These are phyloP conservation scores for Florisuga fusca DNA, from an alignment of 2,797 vertebrate species.

Conservation along the genomic window DNA sequence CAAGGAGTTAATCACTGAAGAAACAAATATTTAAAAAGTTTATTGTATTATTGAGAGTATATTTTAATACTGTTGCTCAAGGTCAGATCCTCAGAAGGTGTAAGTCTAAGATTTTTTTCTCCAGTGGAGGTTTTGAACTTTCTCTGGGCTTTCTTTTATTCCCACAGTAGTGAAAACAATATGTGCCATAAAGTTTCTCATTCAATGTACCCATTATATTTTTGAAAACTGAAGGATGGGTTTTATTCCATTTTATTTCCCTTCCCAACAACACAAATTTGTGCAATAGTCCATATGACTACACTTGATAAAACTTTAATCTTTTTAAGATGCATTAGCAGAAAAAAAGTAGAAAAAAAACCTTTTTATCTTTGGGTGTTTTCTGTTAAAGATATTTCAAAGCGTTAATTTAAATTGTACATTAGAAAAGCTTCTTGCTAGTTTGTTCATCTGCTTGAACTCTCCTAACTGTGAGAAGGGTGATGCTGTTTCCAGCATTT, in stretches of 20 bases:
- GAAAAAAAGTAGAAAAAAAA: neutral
- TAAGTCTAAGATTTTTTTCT: neutral
- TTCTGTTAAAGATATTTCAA: neutral
- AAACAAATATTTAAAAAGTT: neutral
- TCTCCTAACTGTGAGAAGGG: neutral
- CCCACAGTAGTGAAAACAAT: neutral
- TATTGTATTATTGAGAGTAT: neutral
- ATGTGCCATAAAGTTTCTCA: neutral
- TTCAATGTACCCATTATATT: neutral
- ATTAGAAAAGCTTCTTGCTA: neutral
- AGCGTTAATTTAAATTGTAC: neutral
- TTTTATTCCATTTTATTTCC: neutral
- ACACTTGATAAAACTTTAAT: neutral
- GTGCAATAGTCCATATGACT: neutral
- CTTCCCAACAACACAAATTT: neutral
- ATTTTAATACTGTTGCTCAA: neutral
- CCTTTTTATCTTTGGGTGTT: neutral
- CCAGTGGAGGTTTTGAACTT: neutral
- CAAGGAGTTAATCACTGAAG: neutral
- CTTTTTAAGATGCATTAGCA: neutral
- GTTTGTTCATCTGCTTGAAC: neutral
- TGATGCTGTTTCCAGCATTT: neutral
- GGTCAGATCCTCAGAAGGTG: neutral
- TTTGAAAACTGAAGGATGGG: neutral
- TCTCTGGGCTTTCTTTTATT: neutral